These are phyloP conservation scores for Calameuta idolon DNA, from an alignment of 2,888 invertebrate species.

Conservation along the genomic window DNA sequence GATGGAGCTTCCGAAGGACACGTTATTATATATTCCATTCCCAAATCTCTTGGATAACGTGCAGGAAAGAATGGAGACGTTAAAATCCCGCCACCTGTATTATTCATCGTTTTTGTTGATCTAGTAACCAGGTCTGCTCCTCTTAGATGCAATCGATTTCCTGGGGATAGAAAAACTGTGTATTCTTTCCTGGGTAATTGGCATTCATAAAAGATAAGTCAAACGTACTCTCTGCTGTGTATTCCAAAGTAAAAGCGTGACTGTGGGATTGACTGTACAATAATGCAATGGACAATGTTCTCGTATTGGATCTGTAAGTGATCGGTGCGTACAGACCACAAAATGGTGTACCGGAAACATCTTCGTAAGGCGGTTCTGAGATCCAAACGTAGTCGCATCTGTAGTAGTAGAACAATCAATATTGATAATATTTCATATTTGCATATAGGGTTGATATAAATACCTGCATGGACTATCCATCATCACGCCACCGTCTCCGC, in stretches of 20 bases:
- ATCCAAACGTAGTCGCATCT: slow-evolving; percentile 76
- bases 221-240: slow-evolving; percentile 72
- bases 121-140: slow-evolving; percentile 48
- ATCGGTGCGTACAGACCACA: slow-evolving; percentile 69
- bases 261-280: slow-evolving; percentile 72
- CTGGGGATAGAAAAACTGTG: slow-evolving; percentile 58
- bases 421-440: neutral
- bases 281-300: slow-evolving; percentile 72
- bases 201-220: neutral
- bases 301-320: slow-evolving; percentile 73
- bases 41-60: slow-evolving; percentile 76
- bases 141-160: slow-evolving; percentile 68
- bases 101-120: slow-evolving; percentile 54
- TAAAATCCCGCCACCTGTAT: slow-evolving; percentile 69
- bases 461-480: slow-evolving; percentile 67
- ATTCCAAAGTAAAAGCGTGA: slow-evolving; percentile 75
- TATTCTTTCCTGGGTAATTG: neutral
- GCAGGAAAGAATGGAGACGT: slow-evolving; percentile 78
- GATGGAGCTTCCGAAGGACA: slow-evolving; percentile 69
- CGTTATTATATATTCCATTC: slow-evolving; percentile 74
- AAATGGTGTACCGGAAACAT: slow-evolving; percentile 72
- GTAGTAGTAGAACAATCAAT: slow-evolving; percentile 43
- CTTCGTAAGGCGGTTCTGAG: slow-evolving; percentile 75
- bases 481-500: slow-evolving; percentile 57
- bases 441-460: neutral